Evolutionary conservation across 2,888 invertebrate genomes (phyloP).

Genomic region (Drosophila prolongata): DNA sequence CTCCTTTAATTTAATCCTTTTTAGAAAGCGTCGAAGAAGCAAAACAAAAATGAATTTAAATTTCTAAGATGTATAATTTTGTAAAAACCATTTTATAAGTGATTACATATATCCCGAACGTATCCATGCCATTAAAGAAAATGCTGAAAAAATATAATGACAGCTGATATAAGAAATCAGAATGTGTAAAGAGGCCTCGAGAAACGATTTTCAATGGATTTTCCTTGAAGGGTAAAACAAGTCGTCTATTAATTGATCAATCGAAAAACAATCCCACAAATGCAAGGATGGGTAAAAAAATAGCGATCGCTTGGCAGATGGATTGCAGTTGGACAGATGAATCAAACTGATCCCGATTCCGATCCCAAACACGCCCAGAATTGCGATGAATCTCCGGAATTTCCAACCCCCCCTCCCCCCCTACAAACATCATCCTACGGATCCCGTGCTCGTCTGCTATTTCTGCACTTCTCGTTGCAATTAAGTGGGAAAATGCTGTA

Average conservation of each 20-base stretch:
- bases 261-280: slow-evolving; percentile 6
- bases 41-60: no score
- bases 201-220: no score
- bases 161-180: no score
- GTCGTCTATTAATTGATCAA: slow-evolving; percentile 7
- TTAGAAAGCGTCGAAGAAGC: no score
- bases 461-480: slow-evolving; percentile 47
- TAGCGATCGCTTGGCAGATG: not conserved
- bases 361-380: not conserved
- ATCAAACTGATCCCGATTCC: slow-evolving; percentile 6
- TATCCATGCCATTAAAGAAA: no score
- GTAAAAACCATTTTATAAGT: no score
- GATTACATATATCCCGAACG: no score
- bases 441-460: slow-evolving; percentile 23
- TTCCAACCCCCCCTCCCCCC: slow-evolving; percentile 7
- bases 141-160: no score
- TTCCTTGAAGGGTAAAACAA: not conserved
- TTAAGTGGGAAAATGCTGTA: slow-evolving; percentile 59
- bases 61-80: no score
- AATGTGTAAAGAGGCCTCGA: no score
- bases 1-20: no score
- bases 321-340: slow-evolving; percentile 11
- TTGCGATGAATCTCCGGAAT: slow-evolving; percentile 15
- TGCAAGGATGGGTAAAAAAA: not conserved
- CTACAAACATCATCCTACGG: not conserved